A percentile compares a stretch with the other conserved stretches of the same genome.
Evolutionary conservation across 2,797 vertebrate genomes (phyloP).

Genomic region (Odontamblyopus lacepedii): DNA sequence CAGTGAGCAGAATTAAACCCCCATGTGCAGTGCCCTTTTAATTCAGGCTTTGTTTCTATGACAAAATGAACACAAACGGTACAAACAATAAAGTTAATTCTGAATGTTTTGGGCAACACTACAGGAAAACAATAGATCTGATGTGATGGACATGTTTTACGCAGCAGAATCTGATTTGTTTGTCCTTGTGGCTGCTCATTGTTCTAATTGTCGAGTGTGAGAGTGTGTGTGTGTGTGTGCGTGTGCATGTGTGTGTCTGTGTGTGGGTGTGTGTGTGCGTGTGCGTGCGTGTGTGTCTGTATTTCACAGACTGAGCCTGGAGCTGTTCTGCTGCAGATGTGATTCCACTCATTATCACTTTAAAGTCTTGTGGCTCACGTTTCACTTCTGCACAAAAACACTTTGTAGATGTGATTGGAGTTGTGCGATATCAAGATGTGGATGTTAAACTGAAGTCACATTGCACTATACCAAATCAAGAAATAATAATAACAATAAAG

Average conservation of each 20-base stretch:
- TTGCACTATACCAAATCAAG: too few relatives aligned
- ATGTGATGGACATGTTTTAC: background rate
- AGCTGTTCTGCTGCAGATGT: slow-evolving; percentile 57
- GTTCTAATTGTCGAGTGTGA: slow-evolving; percentile 44
- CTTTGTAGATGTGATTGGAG: slow-evolving; percentile 37
- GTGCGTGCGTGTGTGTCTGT: slow-evolving; percentile 22
- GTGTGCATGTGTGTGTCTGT: too few relatives aligned
- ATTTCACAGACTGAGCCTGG: slow-evolving; percentile 47
- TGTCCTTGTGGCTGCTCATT: slow-evolving; percentile 46
- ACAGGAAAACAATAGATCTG: too few relatives aligned
- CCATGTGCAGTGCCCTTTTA: slow-evolving; percentile 23
- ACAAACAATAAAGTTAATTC: background rate
- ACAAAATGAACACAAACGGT: slow-evolving; percentile 4
- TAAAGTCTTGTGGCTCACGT: slow-evolving; percentile 26
- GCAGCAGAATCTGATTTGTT: slow-evolving; percentile 32
- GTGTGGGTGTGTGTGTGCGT: slow-evolving; percentile 26
- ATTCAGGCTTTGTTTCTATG: slow-evolving; percentile 25
- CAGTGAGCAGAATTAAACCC: slow-evolving; percentile 34
- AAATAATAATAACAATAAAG: too few relatives aligned
- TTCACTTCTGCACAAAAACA: slow-evolving; percentile 36
- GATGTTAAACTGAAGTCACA: background rate
- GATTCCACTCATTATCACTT: slow-evolving; percentile 53
- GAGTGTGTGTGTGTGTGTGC: slow-evolving; percentile 26
- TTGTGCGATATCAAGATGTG: slow-evolving; percentile 26
- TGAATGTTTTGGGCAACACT: background rate